These are phyloP conservation scores for Pristionchus arcanus DNA, from an alignment of 2,888 invertebrate species.

Conservation along the genomic window DNA sequence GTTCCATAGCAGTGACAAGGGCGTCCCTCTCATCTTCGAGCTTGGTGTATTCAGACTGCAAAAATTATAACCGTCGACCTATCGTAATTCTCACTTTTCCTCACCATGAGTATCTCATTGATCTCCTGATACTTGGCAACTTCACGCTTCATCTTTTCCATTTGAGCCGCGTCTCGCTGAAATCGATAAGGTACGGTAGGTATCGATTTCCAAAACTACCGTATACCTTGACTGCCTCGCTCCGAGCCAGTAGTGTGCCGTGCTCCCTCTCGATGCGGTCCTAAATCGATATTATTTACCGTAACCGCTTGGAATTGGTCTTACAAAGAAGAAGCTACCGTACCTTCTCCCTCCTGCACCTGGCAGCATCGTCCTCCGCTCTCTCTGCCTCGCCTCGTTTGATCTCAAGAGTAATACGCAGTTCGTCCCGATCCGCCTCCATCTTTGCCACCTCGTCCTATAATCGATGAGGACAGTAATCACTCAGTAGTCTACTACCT, in stretches of 20 bases:
- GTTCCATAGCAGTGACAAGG: conserved; percentile 61
- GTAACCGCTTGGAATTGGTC: background rate
- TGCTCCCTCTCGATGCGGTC: conserved; percentile 46
- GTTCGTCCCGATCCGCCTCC: conserved; percentile 61
- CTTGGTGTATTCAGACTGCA: conserved; percentile 52
- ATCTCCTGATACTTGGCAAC: conserved; percentile 67
- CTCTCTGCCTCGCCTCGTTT: conserved; percentile 50
- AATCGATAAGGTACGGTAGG: background rate
- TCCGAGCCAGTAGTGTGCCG: background rate
- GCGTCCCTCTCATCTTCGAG: conserved; percentile 66
- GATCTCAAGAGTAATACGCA: conserved; percentile 59
- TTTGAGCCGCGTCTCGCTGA: conserved; percentile 63
- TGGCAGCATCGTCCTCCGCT: conserved; percentile 31
- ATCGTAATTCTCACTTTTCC: background rate
- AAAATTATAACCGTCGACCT: background rate
- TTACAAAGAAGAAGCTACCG: too few species aligned
- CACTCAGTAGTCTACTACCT: background rate
- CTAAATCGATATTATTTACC: background rate
- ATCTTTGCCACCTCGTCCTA: conserved; percentile 62
- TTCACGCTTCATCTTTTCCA: conserved; percentile 63
- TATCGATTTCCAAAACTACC: background rate
- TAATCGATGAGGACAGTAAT: background rate
- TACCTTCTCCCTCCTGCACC: conserved; percentile 46
- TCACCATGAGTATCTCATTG: conserved; percentile 63
- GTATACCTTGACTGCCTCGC: conserved; percentile 50